These are phyloP conservation scores for Metaphire vulgaris DNA, from an alignment of 1,140 invertebrate genomes.

Conservation along the genomic window DNA sequence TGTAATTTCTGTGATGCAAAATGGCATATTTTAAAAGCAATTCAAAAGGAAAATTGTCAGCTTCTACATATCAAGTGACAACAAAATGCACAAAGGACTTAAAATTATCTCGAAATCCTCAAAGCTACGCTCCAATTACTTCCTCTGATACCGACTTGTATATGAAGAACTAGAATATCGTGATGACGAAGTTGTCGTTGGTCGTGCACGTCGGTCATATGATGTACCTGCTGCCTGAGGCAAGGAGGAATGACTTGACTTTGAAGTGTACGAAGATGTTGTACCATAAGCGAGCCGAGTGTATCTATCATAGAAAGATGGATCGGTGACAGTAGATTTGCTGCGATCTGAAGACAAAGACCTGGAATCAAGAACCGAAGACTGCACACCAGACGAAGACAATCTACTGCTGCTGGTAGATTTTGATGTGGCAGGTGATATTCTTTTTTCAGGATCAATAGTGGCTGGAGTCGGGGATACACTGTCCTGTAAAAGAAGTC, in stretches of 20 bases:
- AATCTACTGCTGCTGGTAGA: not conserved
- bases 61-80: too few relatives aligned
- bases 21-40: too few relatives aligned
- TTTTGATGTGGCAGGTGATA: not conserved
- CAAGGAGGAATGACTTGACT: not conserved
- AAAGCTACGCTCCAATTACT: too few relatives aligned
- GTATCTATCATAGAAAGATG: not conserved
- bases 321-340: not conserved
- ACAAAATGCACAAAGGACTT: too few relatives aligned
- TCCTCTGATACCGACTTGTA: too few relatives aligned
- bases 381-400: not conserved
- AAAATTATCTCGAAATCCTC: too few relatives aligned
- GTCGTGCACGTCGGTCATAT: not conserved
- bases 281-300: not conserved
- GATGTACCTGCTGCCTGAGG: not conserved
- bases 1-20: too few relatives aligned
- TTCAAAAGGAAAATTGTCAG: too few relatives aligned
- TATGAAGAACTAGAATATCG: not conserved
- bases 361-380: not conserved
- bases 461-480: not conserved
- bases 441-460: not conserved
- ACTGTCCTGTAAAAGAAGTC: not conserved
- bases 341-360: not conserved
- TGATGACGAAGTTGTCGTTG: not conserved
- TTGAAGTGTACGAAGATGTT: not conserved